Evolutionary conservation across 2,113 vertebrate species (phyloP), one percentile per base, ranked within the genome.

Genomic region (Acinonyx jubatus): DNA sequence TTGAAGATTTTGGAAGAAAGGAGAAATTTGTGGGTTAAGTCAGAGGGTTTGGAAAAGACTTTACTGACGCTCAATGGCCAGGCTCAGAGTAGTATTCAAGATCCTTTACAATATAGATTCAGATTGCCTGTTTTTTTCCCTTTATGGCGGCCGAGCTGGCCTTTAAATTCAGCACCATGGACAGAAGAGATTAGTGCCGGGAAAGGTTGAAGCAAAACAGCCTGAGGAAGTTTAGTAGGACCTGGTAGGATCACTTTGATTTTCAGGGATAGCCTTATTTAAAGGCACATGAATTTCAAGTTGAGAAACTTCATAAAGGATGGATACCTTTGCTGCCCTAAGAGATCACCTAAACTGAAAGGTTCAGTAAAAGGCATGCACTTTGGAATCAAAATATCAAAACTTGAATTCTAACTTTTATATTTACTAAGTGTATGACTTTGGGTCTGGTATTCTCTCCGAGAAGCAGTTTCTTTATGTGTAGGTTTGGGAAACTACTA

Each of bases 111-210:
- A 50, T 63, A 1, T 45, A 78, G 36, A 73, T 92, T 76, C 84
- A 50, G 10, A 87, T 71, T 71, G 45, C 10, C 48, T 19, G 50
- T 79, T 16, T 3, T 69, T 79, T 23, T 16, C 65, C 38, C 36
- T 89, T 89, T 48, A 21, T 61, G 66, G 15, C 61, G 65, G 23
- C 5, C 29, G 48, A 4, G 6, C 13, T 0, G 19, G 1, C 36
- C 23, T 88, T 96, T 18, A 3, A 36, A n/a, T 95, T 97, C 96
- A 98, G 97, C 80, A 98, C 98, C 97, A 96, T 0, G 96, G 97
- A 98, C 94, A 98, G 97, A 33, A 7, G 11, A 36, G 1, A 1
- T 11, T 5, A 19, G 8, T 10, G 9, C 1, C 0, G 12, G 7
- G 1, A 23, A 38, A 1, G 2, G 1, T 23, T 41, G 23, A 15